Conservation (phyloP, 2,888 invertebrate genomes). For the Calameuta idolon region DNA sequence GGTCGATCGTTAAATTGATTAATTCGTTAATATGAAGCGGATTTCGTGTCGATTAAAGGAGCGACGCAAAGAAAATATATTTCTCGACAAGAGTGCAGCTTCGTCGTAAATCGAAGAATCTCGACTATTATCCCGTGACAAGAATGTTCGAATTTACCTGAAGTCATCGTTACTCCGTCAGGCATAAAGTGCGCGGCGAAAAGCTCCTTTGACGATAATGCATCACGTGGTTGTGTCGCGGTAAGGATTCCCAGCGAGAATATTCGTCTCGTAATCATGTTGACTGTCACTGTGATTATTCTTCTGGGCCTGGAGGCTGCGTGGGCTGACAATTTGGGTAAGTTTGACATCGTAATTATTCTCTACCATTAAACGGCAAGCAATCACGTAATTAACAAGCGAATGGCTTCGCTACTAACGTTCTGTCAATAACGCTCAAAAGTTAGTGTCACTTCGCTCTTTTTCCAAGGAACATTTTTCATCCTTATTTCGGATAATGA, state of each 20-base stretch:
- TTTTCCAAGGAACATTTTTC: not conserved
- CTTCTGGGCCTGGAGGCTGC: slow-evolving; percentile 38
- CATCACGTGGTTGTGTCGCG: not conserved
- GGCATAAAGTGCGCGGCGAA: not conserved
- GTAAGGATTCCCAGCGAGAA: not conserved
- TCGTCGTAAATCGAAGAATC: too few species aligned
- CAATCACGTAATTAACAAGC: too few species aligned
- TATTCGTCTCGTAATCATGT: slow-evolving; percentile 19
- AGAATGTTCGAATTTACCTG: too few species aligned
- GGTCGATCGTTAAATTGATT: too few species aligned
- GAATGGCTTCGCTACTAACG: not conserved
- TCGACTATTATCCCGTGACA: too few species aligned
- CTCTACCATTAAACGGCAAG: too few species aligned
- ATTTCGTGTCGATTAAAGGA: too few species aligned
- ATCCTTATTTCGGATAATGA: not conserved
- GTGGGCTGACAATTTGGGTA: slow-evolving; percentile 53
- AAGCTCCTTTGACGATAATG: not conserved
- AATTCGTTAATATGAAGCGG: too few species aligned
- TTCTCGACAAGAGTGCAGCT: too few species aligned
- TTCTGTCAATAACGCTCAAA: not conserved
- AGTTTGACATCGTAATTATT: slow-evolving; percentile 26
- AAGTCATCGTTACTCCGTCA: too few species aligned
- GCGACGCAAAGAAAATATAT: too few species aligned
- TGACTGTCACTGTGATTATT: slow-evolving; percentile 33
- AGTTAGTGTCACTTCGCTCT: not conserved